Base-by-base conservation (phyloP, 92 coral and sea anemone species). In the Palythoa caribaeorum region DNA sequence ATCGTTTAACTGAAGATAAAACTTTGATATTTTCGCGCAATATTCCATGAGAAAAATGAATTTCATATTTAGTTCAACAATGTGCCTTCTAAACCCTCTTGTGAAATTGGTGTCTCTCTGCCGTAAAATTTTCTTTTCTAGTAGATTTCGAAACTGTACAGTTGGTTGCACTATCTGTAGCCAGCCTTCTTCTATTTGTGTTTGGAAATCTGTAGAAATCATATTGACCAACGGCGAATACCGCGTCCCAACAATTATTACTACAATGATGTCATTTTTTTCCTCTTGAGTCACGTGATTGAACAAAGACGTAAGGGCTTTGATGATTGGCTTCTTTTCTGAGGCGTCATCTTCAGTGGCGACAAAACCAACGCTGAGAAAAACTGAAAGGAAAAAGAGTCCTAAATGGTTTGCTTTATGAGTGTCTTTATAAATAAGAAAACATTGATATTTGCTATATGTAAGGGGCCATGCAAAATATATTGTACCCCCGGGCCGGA, bases 11-110 rank as follows among this genome's bases (percentile, higher is more conserved):
- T 81, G 86, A 48, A 81, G 76, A 81, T 81, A 81, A 20, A 19
- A 81, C 37, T 63, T 68, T 28, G 86, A 81, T 35, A 39, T 65
- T 81, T 68, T 81, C 3, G 76, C 44, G 57, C 76, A 75, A 71
- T 81, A 81, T 36, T 81, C 86, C 86, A 81, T 66, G 11, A 81
- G 40, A 65, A 81, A 81, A 6, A 81, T 48, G 71, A 81, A 37
- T 66, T 81, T 81, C 59, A 20, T 66, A 40, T 81, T 81, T 14
- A 65, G 21, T 8, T 68, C 76, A 12, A 37, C 63, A 21, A 19
- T 14, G 28, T 81, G 74, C n/a, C 75, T 81, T 16, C 13, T 81
- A 28, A 81, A 81, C 5, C 76, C 63, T 44, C 19, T 65, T 20
- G 86, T 81, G 17, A 81, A 81, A 48, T 81, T 81, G 44, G 66